Conservation (phyloP, 1,140 invertebrate genomes). For the Euschistus heros region DNA sequence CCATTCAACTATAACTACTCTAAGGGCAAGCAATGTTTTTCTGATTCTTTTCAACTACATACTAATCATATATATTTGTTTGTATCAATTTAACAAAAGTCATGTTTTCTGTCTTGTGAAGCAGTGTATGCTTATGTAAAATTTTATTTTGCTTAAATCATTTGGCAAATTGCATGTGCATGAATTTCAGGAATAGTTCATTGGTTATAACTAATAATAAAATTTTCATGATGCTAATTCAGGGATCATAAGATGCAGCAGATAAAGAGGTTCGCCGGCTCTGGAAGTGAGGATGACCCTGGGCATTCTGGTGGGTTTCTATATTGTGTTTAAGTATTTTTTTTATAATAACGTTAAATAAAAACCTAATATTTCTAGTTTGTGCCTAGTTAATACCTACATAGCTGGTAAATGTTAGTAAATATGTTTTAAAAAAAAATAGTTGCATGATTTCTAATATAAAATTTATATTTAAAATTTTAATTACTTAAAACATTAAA, state of each 20-base stretch:
- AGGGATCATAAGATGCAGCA: slow-evolving; percentile 65
- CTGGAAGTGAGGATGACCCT: slow-evolving; percentile 61
- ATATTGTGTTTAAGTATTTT: not conserved
- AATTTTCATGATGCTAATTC: slow-evolving; percentile 33
- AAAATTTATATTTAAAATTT: too few species aligned
- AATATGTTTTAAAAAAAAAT: too few species aligned
- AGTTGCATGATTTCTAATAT: too few species aligned
- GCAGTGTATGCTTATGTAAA: slow-evolving; percentile 22
- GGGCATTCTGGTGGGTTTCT: slow-evolving; percentile 50
- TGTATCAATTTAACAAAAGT: not conserved
- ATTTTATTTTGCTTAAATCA: not conserved
- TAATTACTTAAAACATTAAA: too few species aligned
- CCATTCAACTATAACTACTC: not conserved
- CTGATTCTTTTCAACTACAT: too few species aligned
- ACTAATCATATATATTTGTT: not conserved
- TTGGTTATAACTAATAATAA: not conserved
- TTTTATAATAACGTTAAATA: too few species aligned
- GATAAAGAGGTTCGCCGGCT: slow-evolving; percentile 55
- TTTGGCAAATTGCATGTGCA: slow-evolving; percentile 8
- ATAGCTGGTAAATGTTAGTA: too few species aligned
- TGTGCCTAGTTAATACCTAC: too few species aligned
- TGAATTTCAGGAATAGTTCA: not conserved
- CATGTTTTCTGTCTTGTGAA: slow-evolving; percentile 24
- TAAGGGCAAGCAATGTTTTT: not conserved
- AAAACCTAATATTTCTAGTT: too few species aligned